These are phyloP conservation scores for Philonicus albiceps DNA, from an alignment of 2,888 invertebrate species.

Conservation along the genomic window DNA sequence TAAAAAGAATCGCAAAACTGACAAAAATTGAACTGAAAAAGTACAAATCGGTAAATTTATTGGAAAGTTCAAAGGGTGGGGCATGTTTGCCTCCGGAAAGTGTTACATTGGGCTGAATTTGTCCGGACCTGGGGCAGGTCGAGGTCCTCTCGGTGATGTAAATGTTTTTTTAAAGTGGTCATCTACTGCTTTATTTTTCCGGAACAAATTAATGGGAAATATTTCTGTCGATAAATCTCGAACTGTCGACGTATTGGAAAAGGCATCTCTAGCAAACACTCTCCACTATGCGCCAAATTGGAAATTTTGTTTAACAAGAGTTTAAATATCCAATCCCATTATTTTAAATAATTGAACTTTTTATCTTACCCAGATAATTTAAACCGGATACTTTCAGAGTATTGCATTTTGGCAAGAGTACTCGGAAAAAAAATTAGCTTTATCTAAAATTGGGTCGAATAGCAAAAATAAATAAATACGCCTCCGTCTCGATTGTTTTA, in stretches of 20 bases:
- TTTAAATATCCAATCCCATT: not conserved
- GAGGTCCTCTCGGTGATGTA: not conserved
- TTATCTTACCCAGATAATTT: not conserved
- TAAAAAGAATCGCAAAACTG: not conserved
- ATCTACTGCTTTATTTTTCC: not conserved
- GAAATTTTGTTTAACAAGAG: not conserved
- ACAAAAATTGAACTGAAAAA: constrained; percentile 10
- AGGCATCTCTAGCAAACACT: not conserved
- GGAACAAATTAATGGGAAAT: not conserved
- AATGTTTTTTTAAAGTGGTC: not conserved
- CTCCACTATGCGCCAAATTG: not conserved
- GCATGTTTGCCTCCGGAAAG: not conserved
- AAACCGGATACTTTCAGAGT: not conserved
- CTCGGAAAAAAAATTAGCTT: too few relatives aligned
- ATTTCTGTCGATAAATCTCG: not conserved
- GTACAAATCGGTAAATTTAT: constrained; percentile 12
- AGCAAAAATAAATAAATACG: too few relatives aligned
- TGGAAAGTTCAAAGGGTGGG: not conserved
- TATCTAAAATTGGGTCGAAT: too few relatives aligned
- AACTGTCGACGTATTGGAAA: not conserved
- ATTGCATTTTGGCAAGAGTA: not conserved
- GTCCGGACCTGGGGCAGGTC: not conserved
- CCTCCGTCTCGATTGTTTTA: too few relatives aligned
- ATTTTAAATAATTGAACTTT: not conserved
- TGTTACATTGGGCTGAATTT: not conserved